Evolutionary conservation across 1,140 invertebrate genomes (phyloP), one percentile per base, ranked within the genome.

Genomic region (Oscheius sp.): DNA sequence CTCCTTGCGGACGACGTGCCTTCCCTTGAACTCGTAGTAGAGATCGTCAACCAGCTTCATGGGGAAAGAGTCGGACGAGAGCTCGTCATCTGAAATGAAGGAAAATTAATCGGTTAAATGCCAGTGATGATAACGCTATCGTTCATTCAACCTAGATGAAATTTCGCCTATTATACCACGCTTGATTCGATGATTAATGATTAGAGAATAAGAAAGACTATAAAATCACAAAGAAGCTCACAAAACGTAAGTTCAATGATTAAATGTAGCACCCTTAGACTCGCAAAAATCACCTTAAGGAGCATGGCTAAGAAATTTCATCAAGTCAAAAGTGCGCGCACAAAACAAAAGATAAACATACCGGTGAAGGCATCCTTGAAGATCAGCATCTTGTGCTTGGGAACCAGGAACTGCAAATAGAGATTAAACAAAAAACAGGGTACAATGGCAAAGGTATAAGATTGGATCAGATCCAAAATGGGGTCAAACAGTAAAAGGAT

Each of bases 11-110:
- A 87, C 88, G 34, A 94, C 88, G 46, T 92, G 86, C 89, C 89
- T 93, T 79, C 93, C 94, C 84, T 92, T 91, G 34, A 97, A 94
- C 90, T 97, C 94, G 81, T 95, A 97, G 42, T 97, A 84, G 31
- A 94, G 76, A 85, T 94, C 91, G 84, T 96, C 93, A 15, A 97
- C 88, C 59, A 96, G 86, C 85, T 95, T 94, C 72, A 95, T 90
- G 87, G 92, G 95, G 85, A 93, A 95, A n/a, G 92, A 91, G 87
- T 97, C 95, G 38, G 94, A 94, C 88, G 95, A 95, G 91, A 97
- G 93, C 87, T 97, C 95, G 86, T 97, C 94, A 80, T 93, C 76
- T 74, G 61, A 83, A 79, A 63, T 46, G 34, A 63, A 71, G 4
- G 52, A 35, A 18, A 28, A 32, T 32, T 15, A 32, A 32, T 10